phyloP scores from a whole-genome alignment of 35 echinoderm and acorn worm species.

The Amphiura filiformis region DNA sequence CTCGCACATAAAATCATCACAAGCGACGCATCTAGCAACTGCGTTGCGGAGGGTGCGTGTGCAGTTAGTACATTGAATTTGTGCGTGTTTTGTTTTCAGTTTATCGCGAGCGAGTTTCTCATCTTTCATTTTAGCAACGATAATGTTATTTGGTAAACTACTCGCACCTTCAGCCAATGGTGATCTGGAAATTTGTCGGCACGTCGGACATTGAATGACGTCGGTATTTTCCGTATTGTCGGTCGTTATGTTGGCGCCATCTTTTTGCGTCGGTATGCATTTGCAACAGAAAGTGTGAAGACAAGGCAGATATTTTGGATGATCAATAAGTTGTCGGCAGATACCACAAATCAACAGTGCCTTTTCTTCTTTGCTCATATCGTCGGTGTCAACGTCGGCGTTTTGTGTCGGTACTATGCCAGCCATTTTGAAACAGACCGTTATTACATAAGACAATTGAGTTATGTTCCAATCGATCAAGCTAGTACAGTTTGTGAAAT shows the following conservation, averaged over 20 bases:
- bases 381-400: no score
- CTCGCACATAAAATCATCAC: not conserved
- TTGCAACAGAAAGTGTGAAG: not conserved
- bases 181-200: not conserved
- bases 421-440: no score
- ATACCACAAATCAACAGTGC: not conserved
- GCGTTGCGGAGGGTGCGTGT: not conserved
- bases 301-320: not conserved
- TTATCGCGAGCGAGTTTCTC: not conserved
- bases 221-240: not conserved
- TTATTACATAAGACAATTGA: no score
- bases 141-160: not conserved
- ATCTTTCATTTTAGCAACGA: not conserved
- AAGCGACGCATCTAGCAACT: not conserved
- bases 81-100: not conserved
- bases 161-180: no score
- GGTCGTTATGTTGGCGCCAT: not conserved
- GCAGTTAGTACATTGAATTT: not conserved
- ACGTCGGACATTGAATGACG: not conserved
- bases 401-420: no score
- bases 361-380: no score
- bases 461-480: no score
- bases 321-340: not conserved
- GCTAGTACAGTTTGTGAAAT: no score
- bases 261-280: not conserved